These are phyloP conservation scores for Mechanitis mazaeus DNA, from an alignment of 2,888 invertebrate species.

Conservation along the genomic window DNA sequence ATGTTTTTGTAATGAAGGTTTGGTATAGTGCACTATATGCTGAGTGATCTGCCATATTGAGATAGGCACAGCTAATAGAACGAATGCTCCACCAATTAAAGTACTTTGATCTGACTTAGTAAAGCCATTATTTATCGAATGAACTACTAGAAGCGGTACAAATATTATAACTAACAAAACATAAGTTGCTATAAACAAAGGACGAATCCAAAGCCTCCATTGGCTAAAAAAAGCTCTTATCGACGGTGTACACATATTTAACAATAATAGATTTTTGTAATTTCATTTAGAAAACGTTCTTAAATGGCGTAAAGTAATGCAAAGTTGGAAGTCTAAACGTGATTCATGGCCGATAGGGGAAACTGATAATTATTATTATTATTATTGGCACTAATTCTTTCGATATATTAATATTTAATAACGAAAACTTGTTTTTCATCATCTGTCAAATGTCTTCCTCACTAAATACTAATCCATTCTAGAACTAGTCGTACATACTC, in stretches of 20 bases:
- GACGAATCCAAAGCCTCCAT: slow-evolving; percentile 95
- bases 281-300: slow-evolving; percentile 2
- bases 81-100: slow-evolving; percentile 93
- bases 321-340: slow-evolving; percentile 1
- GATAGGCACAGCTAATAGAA: slow-evolving; percentile 91
- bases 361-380: slow-evolving; percentile 1
- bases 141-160: slow-evolving; percentile 88
- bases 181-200: slow-evolving; percentile 87
- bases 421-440: slow-evolving; percentile 5
- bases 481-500: background rate
- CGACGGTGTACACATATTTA: slow-evolving; percentile 60
- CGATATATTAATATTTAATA: background rate
- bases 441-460: background rate
- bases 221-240: slow-evolving; percentile 60
- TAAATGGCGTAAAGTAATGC: background rate
- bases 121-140: slow-evolving; percentile 87
- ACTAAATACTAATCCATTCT: background rate
- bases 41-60: slow-evolving; percentile 96
- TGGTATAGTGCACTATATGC: slow-evolving; percentile 94
- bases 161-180: slow-evolving; percentile 88
- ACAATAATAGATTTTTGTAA: slow-evolving; percentile 15
- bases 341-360: background rate
- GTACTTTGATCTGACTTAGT: slow-evolving; percentile 87
- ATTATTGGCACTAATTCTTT: background rate
- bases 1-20: slow-evolving; percentile 94